Evolutionary conservation across 2,113 vertebrate genomes (phyloP).

Genomic region (Meles meles): DNA sequence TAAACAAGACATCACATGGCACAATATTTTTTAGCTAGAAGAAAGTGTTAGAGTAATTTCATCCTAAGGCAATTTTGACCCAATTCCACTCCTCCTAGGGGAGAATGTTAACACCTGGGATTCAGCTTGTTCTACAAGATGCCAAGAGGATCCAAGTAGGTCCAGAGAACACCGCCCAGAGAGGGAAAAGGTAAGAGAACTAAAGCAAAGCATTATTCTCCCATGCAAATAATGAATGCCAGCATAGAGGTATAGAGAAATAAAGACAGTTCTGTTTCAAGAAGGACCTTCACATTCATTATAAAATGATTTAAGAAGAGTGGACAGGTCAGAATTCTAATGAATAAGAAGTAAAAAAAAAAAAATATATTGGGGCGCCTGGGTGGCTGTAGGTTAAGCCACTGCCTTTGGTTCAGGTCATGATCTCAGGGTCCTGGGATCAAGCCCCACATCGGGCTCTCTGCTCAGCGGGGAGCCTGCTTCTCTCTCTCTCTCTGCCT

Average conservation of each 20-base stretch:
- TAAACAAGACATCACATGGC: not conserved
- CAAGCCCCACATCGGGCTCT: too few species aligned
- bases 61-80: not conserved
- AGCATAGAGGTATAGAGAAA: not conserved
- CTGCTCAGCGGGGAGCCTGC: too few species aligned
- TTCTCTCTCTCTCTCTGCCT: too few species aligned
- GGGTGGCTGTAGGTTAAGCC: too few species aligned
- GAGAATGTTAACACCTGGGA: not conserved
- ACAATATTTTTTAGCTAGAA: not conserved
- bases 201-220: not conserved
- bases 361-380: too few species aligned
- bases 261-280: not conserved
- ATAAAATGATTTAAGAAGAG: not conserved
- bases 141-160: not conserved
- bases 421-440: too few species aligned
- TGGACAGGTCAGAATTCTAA: not conserved
- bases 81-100: not conserved
- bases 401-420: too few species aligned
- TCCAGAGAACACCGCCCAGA: not conserved
- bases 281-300: not conserved
- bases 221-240: not conserved
- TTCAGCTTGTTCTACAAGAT: constrained; percentile 28
- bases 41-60: not conserved
- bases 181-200: not conserved
- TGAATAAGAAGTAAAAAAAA: not conserved